Evolutionary conservation across 2,797 vertebrate species (phyloP).

Genomic region (Oreochromis grahami): DNA sequence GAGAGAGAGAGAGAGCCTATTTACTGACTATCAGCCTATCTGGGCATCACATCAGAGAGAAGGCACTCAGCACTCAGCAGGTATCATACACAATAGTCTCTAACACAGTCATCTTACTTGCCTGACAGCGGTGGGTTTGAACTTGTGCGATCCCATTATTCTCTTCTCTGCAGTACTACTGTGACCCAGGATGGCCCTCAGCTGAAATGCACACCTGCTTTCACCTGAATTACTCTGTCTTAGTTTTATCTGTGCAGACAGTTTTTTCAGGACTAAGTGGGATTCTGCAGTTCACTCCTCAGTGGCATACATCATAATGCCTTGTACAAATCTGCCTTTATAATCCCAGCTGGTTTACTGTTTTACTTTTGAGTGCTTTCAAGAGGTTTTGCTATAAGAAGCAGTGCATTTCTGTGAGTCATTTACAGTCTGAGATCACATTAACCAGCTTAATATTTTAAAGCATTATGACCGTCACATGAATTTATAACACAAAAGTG

Average conservation of each 20-base stretch:
- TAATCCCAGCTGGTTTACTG: not conserved
- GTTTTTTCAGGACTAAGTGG: not conserved
- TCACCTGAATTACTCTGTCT: not conserved
- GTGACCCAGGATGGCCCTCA: not conserved
- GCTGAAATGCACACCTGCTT: not conserved
- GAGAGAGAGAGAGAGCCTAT: not conserved
- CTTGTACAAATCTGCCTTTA: not conserved
- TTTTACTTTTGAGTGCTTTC: not conserved
- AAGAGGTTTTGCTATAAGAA: not conserved
- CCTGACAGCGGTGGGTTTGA: not conserved
- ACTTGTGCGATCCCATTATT: not conserved
- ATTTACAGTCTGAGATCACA: not conserved
- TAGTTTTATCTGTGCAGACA: not conserved
- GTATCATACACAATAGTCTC: not conserved
- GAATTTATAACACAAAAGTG: not conserved
- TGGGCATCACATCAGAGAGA: not conserved
- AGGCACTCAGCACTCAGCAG: not conserved
- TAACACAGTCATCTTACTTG: not conserved
- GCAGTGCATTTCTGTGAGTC: not conserved
- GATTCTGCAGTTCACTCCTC: not conserved
- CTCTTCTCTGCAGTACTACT: not conserved
- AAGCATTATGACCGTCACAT: not conserved
- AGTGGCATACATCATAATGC: not conserved
- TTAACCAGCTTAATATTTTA: not conserved
- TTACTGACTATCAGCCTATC: not conserved